Evolutionary conservation across 2,113 vertebrate species (phyloP), one percentile per base, ranked within the genome.

Genomic region (Pithys albifrons): DNA sequence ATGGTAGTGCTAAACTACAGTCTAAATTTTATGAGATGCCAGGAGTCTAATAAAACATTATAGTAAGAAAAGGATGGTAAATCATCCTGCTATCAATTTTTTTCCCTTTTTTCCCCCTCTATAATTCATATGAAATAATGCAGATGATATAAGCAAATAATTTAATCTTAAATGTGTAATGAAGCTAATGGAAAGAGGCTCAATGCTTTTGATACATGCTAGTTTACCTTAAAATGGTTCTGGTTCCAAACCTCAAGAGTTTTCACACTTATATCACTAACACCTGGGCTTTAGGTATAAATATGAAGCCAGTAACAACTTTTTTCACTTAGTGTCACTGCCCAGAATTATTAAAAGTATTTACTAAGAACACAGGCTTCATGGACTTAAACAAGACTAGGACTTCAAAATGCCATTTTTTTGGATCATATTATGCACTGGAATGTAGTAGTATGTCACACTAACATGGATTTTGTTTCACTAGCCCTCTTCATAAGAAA

Each of bases 1-100:
- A 52, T 18, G 12, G 19, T 57, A 93, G 86, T 72, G 52, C 4
- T 85, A 88, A 95, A 84, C 92, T 74, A 84, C 35, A 64, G 33
- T 84, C 91, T 95, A 71, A 81, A 95, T 95, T 87, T 91, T 71
- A 92, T 55, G 57, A 91, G 62, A 62, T 77, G 48, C 16, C 39
- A 85, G 52, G 54, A 89, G 57, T 55, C 37, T 85, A 91, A 93
- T 46, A 95, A 88, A 83, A 94, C 62, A 64, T 39, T 70, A 22
- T 35, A 81, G 43, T 57, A 88, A 73, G 29, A 94, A 28, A 90
- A 80, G 13, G 17, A 66, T n/a, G 7, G 2, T 37, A 94, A 87
- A 72, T 61, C 84, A 69, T 85, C 85, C 31, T 73, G 48, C 12
- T 70, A 58, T 64, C 10, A 65, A 46, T 85, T 84, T 78, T 58